Evolutionary conservation across 2,888 invertebrate species (phyloP).

Genomic region (Tenthredo livida): DNA sequence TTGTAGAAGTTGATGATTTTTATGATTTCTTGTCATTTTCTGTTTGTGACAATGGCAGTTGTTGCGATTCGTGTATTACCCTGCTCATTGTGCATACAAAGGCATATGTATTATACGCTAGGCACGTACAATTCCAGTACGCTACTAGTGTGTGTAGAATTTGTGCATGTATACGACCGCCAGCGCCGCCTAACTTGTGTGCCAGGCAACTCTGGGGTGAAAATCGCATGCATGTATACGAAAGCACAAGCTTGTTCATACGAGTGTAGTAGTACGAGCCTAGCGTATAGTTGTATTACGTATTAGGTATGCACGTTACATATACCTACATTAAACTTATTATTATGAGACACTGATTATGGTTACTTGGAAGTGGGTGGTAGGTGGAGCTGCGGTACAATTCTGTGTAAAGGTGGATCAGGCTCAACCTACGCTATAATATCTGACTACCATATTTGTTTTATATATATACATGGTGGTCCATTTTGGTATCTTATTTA

Average conservation of each 20-base stretch:
- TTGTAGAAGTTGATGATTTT: background rate
- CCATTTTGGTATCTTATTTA: background rate
- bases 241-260: too few relatives aligned
- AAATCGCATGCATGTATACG: too few relatives aligned
- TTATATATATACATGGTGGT: background rate
- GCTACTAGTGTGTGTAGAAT: too few relatives aligned
- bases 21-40: background rate
- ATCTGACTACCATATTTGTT: background rate
- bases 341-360: too few relatives aligned
- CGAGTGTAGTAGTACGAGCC: too few relatives aligned
- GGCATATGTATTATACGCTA: background rate
- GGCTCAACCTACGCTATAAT: conserved; percentile 14
- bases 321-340: too few relatives aligned
- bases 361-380: conserved; percentile 41
- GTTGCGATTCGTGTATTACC: background rate
- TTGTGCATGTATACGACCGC: too few relatives aligned
- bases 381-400: conserved; percentile 10
- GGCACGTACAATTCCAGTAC: too few relatives aligned
- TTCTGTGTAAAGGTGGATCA: conserved; percentile 4
- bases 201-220: too few relatives aligned
- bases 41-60: background rate
- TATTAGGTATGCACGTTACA: too few relatives aligned
- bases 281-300: too few relatives aligned
- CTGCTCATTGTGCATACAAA: background rate
- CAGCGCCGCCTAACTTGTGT: too few relatives aligned